Base-by-base conservation (phyloP, 2,888 invertebrate genomes). In the Shargacucullia verbasci region DNA sequence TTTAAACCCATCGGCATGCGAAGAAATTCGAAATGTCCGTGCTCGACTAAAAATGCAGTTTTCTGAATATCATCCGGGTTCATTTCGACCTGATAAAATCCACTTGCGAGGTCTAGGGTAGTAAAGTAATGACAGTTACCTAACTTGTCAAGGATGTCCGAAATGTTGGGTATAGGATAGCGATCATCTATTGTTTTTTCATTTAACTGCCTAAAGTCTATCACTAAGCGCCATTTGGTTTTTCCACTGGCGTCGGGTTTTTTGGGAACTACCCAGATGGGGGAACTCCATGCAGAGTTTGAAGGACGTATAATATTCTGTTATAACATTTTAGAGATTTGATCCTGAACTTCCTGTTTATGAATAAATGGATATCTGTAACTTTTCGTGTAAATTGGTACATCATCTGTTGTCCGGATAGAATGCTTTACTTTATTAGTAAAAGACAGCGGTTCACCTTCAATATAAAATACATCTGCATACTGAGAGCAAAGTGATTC, bases 111-210 rank as follows among this genome's bases (percentile, higher is more conserved):
- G 11, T 44, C 44, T n/a, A 44, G 11, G 11, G 34, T 39, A 0
- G 40, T 54, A 7, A 46, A 35, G 10, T 54, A 54, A 6, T 54
- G 38, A 25, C 46, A 40, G 0, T 44, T 53, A 2, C 53, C 52
- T n/a, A 50, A 3, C 7, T 50, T 50, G 1, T 50, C 49, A 0
- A 52, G 2, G 0, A 52, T 14, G 13, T 43, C 54, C 0, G 38
- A 5, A 6, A 54, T 46, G 6, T 41, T 47, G 0, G 41, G 55
- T n/a, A 47, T 29, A 1, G 55, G 47, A 10, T 50, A 50, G 6
- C 39, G 31, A n/a, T 52, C 52, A 10, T 52, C 52, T 9, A 37
- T 27, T 2, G 44, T 52, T 34, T 44, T 52, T 20, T 39, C 53
- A 14, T 53, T 45, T 12, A 53, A 10, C 11, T 46, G 45, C 6